Percentiles rank a stretch among this genome's conserved stretches.
phyloP scores from a whole-genome alignment of 2,113 vertebrate species.

The Podarcis muralis region DNA sequence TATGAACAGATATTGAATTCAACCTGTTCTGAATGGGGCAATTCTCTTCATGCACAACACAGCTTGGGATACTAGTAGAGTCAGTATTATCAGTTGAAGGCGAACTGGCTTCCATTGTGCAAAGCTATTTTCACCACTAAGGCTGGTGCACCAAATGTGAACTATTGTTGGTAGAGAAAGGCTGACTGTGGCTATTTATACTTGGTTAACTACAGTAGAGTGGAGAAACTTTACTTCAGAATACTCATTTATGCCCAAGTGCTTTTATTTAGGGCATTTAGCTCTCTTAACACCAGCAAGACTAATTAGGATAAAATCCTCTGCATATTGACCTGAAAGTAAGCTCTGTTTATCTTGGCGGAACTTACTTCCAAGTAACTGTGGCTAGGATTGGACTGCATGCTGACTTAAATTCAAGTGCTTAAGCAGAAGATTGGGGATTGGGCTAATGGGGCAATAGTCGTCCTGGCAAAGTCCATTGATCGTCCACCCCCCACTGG shows the following conservation, averaged over 20 bases:
- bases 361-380: no score
- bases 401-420: neutral
- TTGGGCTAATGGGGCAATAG: neutral
- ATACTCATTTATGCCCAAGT: neutral
- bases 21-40: neutral
- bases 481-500: neutral
- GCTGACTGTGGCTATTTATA: neutral
- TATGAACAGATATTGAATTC: neutral
- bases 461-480: constrained; percentile 13
- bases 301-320: neutral
- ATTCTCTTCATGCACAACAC: neutral
- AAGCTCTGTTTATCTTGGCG: no score
- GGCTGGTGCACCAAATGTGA: neutral
- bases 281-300: neutral
- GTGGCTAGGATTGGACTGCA: no score
- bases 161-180: neutral
- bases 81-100: neutral
- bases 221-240: neutral
- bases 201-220: neutral
- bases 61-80: neutral
- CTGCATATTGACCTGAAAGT: neutral
- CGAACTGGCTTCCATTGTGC: neutral
- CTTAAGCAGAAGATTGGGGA: neutral
- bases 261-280: neutral
- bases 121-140: neutral